Conservation (phyloP, 2,888 invertebrate species). For the Lottia gigantea region DNA sequence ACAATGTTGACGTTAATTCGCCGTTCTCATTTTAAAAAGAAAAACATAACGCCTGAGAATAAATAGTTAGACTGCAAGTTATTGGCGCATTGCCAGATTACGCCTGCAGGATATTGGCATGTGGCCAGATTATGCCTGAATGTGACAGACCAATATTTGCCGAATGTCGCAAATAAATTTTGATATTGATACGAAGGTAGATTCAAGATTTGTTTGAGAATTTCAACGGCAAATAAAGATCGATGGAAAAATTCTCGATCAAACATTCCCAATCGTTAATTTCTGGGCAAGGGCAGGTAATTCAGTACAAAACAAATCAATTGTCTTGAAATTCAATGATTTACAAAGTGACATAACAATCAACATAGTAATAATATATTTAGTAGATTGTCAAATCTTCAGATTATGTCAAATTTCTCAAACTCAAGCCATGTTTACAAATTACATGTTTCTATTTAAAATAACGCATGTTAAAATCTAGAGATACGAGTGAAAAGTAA, state of each 20-base stretch:
- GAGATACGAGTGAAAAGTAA: too few relatives aligned
- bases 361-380: too few relatives aligned
- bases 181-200: slow-evolving; percentile 3
- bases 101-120: neutral
- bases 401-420: too few relatives aligned
- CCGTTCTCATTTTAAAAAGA: neutral
- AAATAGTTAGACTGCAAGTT: slow-evolving; percentile 1
- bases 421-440: too few relatives aligned
- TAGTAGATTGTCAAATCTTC: too few relatives aligned
- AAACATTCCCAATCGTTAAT: too few relatives aligned
- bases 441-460: too few relatives aligned
- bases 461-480: too few relatives aligned
- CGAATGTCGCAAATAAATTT: neutral
- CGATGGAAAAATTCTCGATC: neutral
- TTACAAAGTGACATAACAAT: too few relatives aligned
- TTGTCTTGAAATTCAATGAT: too few relatives aligned
- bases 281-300: too few relatives aligned
- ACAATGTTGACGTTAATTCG: neutral
- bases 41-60: neutral
- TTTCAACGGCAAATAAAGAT: slow-evolving; percentile 6
- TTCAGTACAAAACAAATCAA: too few relatives aligned
- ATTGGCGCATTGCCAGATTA: neutral
- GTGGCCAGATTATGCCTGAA: neutral
- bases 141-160: slow-evolving; percentile 6
- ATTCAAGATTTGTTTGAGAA: neutral